Evolutionary conservation across 2,888 invertebrate species (phyloP), one percentile per base, ranked within the genome.

Genomic region (Xestia c-nigrum): DNA sequence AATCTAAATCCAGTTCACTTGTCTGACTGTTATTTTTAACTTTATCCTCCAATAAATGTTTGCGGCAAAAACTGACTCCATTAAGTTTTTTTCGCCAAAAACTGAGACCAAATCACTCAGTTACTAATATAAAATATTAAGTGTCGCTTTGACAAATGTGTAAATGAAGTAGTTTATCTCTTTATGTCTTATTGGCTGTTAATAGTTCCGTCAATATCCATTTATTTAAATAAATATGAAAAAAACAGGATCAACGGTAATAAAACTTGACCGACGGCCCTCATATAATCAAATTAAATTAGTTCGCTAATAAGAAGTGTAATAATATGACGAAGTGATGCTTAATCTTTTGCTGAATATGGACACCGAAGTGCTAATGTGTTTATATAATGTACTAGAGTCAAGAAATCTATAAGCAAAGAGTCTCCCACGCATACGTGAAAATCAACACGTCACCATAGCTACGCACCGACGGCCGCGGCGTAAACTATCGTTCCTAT

Each of bases 61-160:
- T 47, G 47, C 40, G 14, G 59, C 43, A 78, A 74, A 80, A 83
- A 73, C 71, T 73, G 63, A 57, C n/a, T 79, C 78, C 79, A 83
- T 83, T 83, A 85, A 77, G 55, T 64, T 81, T 81, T 81, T 80
- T 78, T 76, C 12, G 19, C 9, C 16, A 46, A 80, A 63, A 73
- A 71, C 65, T 64, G 31, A 72, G 14, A 50, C 55, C 14, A 79
- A 76, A 88, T 84, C 80, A 73, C 85, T 74, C 40, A 71, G 76
- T 86, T 80, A 83, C 73, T 76, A 76, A 66, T 80, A 78, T 85
- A 81, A 88, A 84, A 86, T 85, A 88, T 87, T 80, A 88, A 76
- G 89, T 89, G 89, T 83, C 83, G 79, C 70, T 85, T 85, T 88
- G 87, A 88, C 83, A 88, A 87, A 88, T 88, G 84, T 83, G 57